phyloP scores from a whole-genome alignment of 2,113 vertebrate genomes.

The Galeopterus variegatus region DNA sequence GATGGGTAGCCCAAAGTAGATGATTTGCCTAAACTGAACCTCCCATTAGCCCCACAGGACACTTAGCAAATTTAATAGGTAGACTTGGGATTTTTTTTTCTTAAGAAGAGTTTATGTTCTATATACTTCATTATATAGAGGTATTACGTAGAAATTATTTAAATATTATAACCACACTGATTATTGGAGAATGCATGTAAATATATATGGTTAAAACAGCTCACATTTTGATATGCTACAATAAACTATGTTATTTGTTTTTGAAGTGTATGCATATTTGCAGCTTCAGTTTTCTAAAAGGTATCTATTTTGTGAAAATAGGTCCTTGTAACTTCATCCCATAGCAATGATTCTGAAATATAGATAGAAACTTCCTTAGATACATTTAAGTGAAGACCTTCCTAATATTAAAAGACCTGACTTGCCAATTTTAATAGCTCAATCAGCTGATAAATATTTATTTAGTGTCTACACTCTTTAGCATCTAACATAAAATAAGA shows the following conservation, averaged over 20 bases:
- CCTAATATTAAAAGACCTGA: background rate
- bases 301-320: background rate
- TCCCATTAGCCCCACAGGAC: background rate
- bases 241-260: background rate
- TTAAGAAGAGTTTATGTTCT: background rate
- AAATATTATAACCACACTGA: conserved; percentile 12
- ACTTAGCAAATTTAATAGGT: background rate
- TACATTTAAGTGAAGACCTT: background rate
- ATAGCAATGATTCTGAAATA: conserved; percentile 49
- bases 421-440: background rate
- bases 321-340: background rate
- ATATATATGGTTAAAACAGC: background rate
- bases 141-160: conserved; percentile 15
- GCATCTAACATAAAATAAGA: background rate
- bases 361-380: background rate
- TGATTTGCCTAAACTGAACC: conserved; percentile 51
- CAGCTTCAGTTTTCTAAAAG: background rate
- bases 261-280: background rate
- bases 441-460: background rate
- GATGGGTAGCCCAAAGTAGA: background rate
- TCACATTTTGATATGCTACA: background rate
- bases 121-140: background rate
- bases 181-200: background rate
- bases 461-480: background rate
- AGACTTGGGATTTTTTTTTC: background rate